Conservation (phyloP, 2,888 invertebrate genomes). For the Macrosiphum euphorbiae region DNA sequence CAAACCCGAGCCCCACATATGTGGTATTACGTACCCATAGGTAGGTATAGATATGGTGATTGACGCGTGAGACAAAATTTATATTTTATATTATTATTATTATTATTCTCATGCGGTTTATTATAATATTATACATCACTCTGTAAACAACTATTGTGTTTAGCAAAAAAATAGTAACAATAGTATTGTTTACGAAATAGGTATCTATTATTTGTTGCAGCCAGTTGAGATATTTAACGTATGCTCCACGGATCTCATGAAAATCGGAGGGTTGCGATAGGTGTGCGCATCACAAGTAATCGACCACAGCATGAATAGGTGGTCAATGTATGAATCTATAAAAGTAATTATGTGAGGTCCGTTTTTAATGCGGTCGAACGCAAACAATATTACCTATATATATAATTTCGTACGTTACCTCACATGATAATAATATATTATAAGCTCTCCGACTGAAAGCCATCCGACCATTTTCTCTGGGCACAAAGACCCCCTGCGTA, state of each 20-base stretch:
- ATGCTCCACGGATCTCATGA: conserved; percentile 4
- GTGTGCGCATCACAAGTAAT: conserved; percentile 25
- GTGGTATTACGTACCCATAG: neutral
- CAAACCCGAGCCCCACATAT: neutral
- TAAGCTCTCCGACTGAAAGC: conserved; percentile 49
- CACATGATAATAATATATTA: neutral
- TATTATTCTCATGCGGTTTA: neutral
- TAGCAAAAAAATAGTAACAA: conserved; percentile 26
- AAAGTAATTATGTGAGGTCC: conserved; percentile 46
- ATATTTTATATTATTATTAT: conserved; percentile 13
- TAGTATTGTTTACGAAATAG: conserved; percentile 49
- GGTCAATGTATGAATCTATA: conserved; percentile 32
- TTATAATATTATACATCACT: neutral
- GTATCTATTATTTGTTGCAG: neutral
- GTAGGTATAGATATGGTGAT: neutral
- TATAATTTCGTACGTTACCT: conserved; percentile 55
- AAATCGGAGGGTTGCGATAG: conserved; percentile 55
- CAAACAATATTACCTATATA: conserved; percentile 54
- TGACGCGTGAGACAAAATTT: conserved; percentile 27
- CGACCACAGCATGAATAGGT: conserved; percentile 33
- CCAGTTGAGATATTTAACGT: conserved; percentile 38
- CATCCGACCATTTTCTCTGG: neutral
- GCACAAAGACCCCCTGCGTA: conserved; percentile 60
- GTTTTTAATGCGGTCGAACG: conserved; percentile 55
- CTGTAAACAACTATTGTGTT: conserved; percentile 39